Evolutionary conservation across 30 jellyfish, hydroid and myxozoan genomes (phyloP).

Genomic region (Turritopsis rubra): DNA sequence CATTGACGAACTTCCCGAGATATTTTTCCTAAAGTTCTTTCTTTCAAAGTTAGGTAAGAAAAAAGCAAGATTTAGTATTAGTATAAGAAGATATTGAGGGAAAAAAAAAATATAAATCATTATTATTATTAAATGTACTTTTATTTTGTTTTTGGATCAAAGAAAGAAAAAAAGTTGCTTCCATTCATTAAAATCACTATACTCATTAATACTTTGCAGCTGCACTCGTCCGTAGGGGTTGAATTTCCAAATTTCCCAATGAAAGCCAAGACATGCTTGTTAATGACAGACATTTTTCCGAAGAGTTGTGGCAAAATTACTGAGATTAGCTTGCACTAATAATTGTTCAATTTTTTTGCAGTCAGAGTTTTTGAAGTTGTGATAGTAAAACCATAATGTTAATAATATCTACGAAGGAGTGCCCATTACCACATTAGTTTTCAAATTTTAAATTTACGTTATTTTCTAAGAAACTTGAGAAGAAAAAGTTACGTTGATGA

Average conservation of each 20-base stretch:
- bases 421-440: background rate
- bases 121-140: background rate
- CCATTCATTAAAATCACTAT: background rate
- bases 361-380: background rate
- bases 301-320: background rate
- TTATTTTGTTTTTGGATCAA: background rate
- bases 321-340: background rate
- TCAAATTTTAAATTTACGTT: background rate
- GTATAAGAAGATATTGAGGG: too few species aligned
- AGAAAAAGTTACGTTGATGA: background rate
- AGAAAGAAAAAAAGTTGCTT: background rate
- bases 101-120: background rate
- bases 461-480: too few species aligned
- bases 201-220: background rate
- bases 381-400: background rate
- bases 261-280: too few species aligned
- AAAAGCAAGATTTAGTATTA: too few species aligned
- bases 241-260: too few species aligned
- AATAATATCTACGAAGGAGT: background rate
- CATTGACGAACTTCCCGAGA: too few species aligned
- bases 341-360: background rate
- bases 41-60: too few species aligned
- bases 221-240: background rate
- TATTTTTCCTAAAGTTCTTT: too few species aligned
- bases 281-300: too few species aligned